Percentiles rank a stretch among this genome's conserved stretches.
Conservation (phyloP, 2,888 invertebrate species). For the Chaetogeoica ovagalla region DNA sequence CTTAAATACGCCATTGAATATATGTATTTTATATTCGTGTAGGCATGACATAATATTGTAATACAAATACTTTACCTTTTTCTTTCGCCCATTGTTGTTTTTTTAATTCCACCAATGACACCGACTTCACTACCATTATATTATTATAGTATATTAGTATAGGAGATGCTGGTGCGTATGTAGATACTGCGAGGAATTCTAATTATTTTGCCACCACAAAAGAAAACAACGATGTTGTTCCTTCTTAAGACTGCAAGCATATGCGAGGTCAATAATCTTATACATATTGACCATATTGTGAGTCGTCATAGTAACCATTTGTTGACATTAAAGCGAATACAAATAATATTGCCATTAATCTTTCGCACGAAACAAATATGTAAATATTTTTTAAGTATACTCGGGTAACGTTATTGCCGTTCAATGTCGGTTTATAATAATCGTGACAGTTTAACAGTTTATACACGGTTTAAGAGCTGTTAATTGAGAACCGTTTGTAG, state of each 20-base stretch:
- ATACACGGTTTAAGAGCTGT: too few species aligned
- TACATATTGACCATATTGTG: conserved; percentile 40
- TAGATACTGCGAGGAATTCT: neutral
- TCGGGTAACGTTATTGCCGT: too few species aligned
- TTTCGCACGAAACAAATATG: conserved; percentile 13
- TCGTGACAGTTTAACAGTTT: too few species aligned
- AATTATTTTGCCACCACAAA: conserved; percentile 11
- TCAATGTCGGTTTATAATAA: too few species aligned
- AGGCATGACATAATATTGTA: neutral
- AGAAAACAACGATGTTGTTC: conserved; percentile 18
- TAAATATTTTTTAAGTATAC: neutral
- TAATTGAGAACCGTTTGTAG: too few species aligned
- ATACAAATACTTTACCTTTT: conserved; percentile 69
- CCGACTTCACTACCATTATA: conserved; percentile 51
- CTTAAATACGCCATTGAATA: too few species aligned
- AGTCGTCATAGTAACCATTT: conserved; percentile 41
- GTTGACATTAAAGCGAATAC: conserved; percentile 35
- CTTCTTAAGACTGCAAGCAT: conserved; percentile 19
- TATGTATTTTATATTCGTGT: too few species aligned
- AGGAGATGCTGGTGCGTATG: too few species aligned
- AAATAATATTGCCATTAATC: neutral
- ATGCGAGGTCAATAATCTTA: conserved; percentile 48
- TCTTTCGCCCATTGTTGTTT: conserved; percentile 91
- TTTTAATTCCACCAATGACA: conserved; percentile 81
- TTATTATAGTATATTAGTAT: neutral